These are phyloP conservation scores for Eupsilia transversa DNA, from an alignment of 2,888 invertebrate genomes.

Conservation along the genomic window DNA sequence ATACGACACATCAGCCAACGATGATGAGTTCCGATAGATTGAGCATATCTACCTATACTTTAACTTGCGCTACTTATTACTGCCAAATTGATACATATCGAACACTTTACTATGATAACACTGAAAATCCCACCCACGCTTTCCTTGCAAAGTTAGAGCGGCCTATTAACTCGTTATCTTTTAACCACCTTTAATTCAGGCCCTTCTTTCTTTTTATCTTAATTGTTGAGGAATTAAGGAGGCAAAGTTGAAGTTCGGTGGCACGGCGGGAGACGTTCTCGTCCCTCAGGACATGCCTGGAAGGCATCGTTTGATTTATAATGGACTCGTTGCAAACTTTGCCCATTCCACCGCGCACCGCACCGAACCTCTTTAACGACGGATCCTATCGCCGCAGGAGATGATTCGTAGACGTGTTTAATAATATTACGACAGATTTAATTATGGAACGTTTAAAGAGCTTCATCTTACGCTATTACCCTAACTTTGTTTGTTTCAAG, in stretches of 20 bases:
- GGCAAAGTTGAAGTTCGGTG: slow-evolving; percentile 88
- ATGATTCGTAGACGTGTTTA: slow-evolving; percentile 90
- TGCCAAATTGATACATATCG: slow-evolving; percentile 13
- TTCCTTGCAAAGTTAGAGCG: slow-evolving; percentile 80
- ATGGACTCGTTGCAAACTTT: slow-evolving; percentile 90
- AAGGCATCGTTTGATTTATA: slow-evolving; percentile 91
- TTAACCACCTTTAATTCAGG: slow-evolving; percentile 90
- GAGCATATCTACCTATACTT: neutral
- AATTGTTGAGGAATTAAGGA: slow-evolving; percentile 90
- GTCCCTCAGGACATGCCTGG: slow-evolving; percentile 90
- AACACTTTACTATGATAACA: slow-evolving; percentile 22
- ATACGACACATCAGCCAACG: too few relatives aligned
- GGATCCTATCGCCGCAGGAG: slow-evolving; percentile 89
- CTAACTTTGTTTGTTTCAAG: slow-evolving; percentile 81
- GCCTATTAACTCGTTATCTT: slow-evolving; percentile 90
- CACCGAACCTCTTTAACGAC: slow-evolving; percentile 89
- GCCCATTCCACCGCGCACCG: slow-evolving; percentile 87
- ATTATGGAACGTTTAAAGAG: slow-evolving; percentile 89
- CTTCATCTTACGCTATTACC: slow-evolving; percentile 82
- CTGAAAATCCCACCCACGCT: slow-evolving; percentile 55
- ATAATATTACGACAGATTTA: slow-evolving; percentile 91
- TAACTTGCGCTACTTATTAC: neutral
- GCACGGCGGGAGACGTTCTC: slow-evolving; percentile 85
- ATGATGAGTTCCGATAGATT: neutral
- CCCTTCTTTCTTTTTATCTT: slow-evolving; percentile 90